Evolutionary conservation across 2,113 vertebrate genomes (phyloP).

Genomic region (Asarcornis scutulata): DNA sequence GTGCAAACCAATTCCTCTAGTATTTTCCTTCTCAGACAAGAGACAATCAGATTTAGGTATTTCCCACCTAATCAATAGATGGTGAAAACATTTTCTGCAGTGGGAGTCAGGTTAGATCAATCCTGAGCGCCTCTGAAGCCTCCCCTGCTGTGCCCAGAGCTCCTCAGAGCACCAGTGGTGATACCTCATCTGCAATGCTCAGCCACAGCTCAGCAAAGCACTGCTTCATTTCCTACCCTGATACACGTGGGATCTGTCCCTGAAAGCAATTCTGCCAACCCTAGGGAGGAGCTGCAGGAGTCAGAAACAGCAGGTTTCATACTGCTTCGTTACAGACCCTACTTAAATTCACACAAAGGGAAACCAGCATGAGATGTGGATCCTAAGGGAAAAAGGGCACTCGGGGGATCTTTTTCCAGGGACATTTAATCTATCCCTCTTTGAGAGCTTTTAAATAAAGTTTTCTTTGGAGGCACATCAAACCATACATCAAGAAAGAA

Average conservation of each 20-base stretch:
- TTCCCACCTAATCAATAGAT: background rate
- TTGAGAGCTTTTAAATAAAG: constrained; percentile 25
- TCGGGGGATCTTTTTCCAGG: background rate
- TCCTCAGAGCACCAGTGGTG: background rate
- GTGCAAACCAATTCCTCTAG: background rate
- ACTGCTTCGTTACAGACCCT: background rate
- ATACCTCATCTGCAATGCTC: background rate
- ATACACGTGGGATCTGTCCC: background rate
- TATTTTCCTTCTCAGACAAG: background rate
- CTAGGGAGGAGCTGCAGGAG: constrained; percentile 7
- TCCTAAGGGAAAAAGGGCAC: background rate
- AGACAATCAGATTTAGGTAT: background rate
- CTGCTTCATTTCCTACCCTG: background rate
- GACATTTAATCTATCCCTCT: constrained; percentile 6
- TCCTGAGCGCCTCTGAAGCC: rapidly evolving
- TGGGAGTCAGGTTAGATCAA: background rate
- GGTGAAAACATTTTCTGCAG: background rate
- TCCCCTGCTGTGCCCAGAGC: background rate
- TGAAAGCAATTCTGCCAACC: background rate
- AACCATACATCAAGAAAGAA: constrained; percentile 23
- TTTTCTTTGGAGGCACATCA: constrained; percentile 44
- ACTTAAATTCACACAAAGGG: background rate
- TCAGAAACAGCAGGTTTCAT: background rate
- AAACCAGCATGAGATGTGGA: background rate
- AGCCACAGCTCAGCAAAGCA: background rate